Percentiles rank a stretch among this genome's conserved stretches.
These are phyloP conservation scores for Fissipunctia ypsillon DNA, from an alignment of 2,888 invertebrate species.

Conservation along the genomic window DNA sequence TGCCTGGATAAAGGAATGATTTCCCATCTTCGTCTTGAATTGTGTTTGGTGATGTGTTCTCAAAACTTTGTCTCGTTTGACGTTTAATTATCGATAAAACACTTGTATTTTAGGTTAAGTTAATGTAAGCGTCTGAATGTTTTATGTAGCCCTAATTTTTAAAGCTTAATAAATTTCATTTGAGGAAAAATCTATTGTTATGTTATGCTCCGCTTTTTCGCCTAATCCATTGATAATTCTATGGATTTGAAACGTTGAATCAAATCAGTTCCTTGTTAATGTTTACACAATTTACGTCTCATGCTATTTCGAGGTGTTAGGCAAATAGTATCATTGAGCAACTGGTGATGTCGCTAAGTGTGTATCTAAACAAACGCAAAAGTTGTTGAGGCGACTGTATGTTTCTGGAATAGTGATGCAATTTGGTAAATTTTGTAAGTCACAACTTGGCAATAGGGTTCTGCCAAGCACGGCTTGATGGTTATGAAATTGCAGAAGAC, in stretches of 20 bases:
- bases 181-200: constrained; percentile 65
- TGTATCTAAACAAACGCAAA: constrained; percentile 27
- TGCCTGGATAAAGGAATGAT: constrained; percentile 78
- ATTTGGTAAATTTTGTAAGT: constrained; percentile 47
- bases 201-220: constrained; percentile 51
- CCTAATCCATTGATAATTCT: constrained; percentile 39
- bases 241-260: constrained; percentile 40
- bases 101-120: constrained; percentile 81
- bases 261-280: constrained; percentile 42
- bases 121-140: constrained; percentile 82
- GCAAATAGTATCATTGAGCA: constrained; percentile 52
- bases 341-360: constrained; percentile 46
- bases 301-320: constrained; percentile 42
- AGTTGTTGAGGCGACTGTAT: constrained; percentile 35
- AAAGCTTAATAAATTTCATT: constrained; percentile 78
- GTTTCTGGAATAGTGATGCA: constrained; percentile 37
- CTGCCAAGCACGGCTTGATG: constrained; percentile 30
- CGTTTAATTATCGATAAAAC: constrained; percentile 76
- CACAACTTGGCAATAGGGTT: constrained; percentile 39
- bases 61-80: constrained; percentile 73
- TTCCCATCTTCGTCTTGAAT: constrained; percentile 74
- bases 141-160: constrained; percentile 78
- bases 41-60: constrained; percentile 72
- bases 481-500: constrained; percentile 28
- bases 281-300: constrained; percentile 39